phyloP scores from a whole-genome alignment of 1,140 invertebrate genomes.

The Tetragonula clypearis region DNA sequence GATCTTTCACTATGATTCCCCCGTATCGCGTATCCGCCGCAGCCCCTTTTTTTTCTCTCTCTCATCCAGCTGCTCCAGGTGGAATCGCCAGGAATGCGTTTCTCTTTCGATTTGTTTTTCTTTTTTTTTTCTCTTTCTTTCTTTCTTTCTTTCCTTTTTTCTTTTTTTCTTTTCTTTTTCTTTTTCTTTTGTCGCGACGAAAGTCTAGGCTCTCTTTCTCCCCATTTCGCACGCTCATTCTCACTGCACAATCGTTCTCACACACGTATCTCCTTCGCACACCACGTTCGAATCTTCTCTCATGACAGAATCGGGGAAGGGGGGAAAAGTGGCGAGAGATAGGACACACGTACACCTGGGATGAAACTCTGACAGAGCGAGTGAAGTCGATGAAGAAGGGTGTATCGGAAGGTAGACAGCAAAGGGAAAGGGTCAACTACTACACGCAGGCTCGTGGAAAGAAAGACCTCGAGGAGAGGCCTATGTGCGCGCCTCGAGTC shows the following conservation, averaged over 20 bases:
- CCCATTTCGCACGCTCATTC: neutral
- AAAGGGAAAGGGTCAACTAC: neutral
- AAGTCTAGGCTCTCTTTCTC: neutral
- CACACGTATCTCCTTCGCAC: neutral
- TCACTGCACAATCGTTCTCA: neutral
- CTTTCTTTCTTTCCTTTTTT: slow-evolving; percentile 20
- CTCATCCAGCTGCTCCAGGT: slow-evolving; percentile 50
- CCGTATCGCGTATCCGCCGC: slow-evolving; percentile 12
- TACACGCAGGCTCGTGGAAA: neutral
- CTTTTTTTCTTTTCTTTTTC: slow-evolving; percentile 1
- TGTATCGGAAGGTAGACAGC: neutral
- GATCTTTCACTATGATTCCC: slow-evolving; percentile 61
- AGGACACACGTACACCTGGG: slow-evolving; percentile 8
- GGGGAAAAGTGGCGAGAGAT: neutral
- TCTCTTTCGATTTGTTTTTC: slow-evolving; percentile 9
- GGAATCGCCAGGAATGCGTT: slow-evolving; percentile 3
- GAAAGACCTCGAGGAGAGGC: neutral
- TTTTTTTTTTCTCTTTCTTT: slow-evolving; percentile 42
- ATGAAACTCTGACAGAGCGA: neutral
- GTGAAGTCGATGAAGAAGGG: neutral
- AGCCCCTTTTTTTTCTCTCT: slow-evolving; percentile 27
- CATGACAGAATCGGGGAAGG: neutral
- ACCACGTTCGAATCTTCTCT: neutral
- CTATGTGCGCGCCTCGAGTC: neutral
- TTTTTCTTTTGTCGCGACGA: neutral